Percentiles rank a stretch among this genome's conserved stretches.
Conservation (phyloP, 2,797 vertebrate genomes). For the Danio aesculapii region DNA sequence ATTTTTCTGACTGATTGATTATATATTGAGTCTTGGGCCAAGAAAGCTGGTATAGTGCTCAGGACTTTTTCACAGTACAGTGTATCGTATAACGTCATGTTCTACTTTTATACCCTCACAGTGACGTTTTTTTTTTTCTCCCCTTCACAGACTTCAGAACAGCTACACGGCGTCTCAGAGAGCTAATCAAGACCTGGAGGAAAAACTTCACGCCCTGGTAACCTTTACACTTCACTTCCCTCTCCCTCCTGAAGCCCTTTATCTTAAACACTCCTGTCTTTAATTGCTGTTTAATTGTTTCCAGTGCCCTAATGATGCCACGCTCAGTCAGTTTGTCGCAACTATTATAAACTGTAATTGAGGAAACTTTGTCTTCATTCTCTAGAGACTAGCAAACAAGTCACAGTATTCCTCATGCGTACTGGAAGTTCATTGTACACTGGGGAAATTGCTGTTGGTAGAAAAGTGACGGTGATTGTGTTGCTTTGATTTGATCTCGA, state of each 20-base stretch:
- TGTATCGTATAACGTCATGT: background rate
- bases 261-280: conserved; percentile 46
- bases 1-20: too few species aligned
- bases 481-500: background rate
- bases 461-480: background rate
- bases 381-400: conserved; percentile 21
- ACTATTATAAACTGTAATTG: conserved; percentile 6
- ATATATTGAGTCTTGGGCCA: too few species aligned
- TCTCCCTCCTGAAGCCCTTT: background rate
- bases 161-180: conserved; percentile 97
- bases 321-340: conserved; percentile 13
- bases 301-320: conserved; percentile 18
- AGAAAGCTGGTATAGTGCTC: too few species aligned
- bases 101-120: conserved; percentile 4
- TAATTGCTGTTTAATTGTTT: conserved; percentile 47
- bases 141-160: conserved; percentile 89
- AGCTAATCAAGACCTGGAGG: conserved; percentile 96
- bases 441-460: background rate
- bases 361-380: conserved; percentile 16
- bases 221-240: conserved; percentile 53
- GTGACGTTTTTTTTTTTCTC: conserved; percentile 29
- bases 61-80: too few species aligned
- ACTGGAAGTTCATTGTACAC: background rate
- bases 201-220: conserved; percentile 96
- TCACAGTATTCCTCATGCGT: background rate